Conservation (phyloP, 2,797 vertebrate genomes). For the Thalassophryne amazonica region DNA sequence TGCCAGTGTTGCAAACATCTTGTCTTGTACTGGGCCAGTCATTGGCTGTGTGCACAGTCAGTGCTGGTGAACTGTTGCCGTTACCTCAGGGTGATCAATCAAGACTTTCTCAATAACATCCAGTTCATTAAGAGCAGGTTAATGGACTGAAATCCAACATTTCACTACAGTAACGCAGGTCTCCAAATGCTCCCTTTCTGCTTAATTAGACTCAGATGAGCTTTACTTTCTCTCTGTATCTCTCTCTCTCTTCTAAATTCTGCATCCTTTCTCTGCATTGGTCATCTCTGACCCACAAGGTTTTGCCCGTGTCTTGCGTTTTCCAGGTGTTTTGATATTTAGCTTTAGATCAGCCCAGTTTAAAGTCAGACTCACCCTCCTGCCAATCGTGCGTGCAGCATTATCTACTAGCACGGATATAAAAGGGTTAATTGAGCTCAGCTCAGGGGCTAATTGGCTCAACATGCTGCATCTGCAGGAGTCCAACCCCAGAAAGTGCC, state of each 20-base stretch:
- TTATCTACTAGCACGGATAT: slow-evolving; percentile 6
- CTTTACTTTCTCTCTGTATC: slow-evolving; percentile 5
- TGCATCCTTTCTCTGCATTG: background rate
- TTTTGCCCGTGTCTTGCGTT: background rate
- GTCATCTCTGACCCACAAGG: background rate
- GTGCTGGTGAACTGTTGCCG: slow-evolving; percentile 25
- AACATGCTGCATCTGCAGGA: slow-evolving; percentile 7
- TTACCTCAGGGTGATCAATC: slow-evolving; percentile 51
- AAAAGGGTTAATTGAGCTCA: slow-evolving; percentile 46
- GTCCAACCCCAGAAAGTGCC: slow-evolving; percentile 5
- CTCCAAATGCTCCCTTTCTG: slow-evolving; percentile 34
- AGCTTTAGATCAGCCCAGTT: slow-evolving; percentile 11
- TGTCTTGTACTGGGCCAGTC: slow-evolving; percentile 13
- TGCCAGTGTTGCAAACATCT: background rate
- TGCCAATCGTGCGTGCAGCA: slow-evolving; percentile 23
- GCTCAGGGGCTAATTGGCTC: slow-evolving; percentile 55
- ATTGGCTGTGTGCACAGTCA: slow-evolving; percentile 6
- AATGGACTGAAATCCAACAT: slow-evolving; percentile 50
- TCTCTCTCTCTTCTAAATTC: background rate
- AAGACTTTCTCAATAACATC: slow-evolving; percentile 43
- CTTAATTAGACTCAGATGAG: slow-evolving; percentile 55
- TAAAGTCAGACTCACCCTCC: too few relatives aligned
- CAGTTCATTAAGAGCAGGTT: slow-evolving; percentile 62
- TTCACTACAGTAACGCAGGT: slow-evolving; percentile 16
- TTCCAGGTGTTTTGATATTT: slow-evolving; percentile 13